phyloP scores from a whole-genome alignment of 2,888 invertebrate species.

The Dolomedes plantarius region DNA sequence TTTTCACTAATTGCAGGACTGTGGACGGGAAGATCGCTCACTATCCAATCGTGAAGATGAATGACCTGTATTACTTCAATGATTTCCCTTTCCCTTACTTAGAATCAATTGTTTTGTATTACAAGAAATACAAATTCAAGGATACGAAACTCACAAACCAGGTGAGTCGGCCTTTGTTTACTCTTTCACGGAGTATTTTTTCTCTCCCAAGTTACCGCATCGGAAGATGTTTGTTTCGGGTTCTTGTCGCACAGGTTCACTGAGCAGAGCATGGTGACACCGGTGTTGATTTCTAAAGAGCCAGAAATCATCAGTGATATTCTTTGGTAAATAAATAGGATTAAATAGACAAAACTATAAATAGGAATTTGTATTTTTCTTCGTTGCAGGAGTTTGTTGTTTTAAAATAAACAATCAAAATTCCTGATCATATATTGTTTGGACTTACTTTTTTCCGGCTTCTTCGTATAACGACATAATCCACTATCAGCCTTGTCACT shows the following conservation, averaged over 20 bases:
- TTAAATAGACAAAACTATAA: too few relatives aligned
- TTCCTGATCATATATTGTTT: too few relatives aligned
- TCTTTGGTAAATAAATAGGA: too few relatives aligned
- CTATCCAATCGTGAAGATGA: constrained; percentile 65
- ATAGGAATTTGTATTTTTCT: too few relatives aligned
- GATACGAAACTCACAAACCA: constrained; percentile 70
- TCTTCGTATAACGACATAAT: too few relatives aligned
- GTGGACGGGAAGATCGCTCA: constrained; percentile 51
- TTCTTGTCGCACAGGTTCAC: neutral
- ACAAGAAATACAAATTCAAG: constrained; percentile 72
- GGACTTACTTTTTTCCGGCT: too few relatives aligned
- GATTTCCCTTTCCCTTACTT: constrained; percentile 72
- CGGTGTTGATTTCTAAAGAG: too few relatives aligned
- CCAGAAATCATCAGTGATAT: too few relatives aligned
- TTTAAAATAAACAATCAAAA: too few relatives aligned
- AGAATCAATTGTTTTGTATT: constrained; percentile 72
- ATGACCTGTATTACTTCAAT: constrained; percentile 72
- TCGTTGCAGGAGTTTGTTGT: too few relatives aligned
- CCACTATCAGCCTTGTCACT: too few relatives aligned
- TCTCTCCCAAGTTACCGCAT: neutral
- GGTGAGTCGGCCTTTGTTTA: constrained; percentile 44
- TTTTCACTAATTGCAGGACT: constrained; percentile 36
- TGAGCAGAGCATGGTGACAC: too few relatives aligned
- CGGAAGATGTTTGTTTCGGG: neutral
- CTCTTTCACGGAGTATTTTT: neutral